phyloP scores from a whole-genome alignment of 2,888 invertebrate species.

The Agriopis marginaria region DNA sequence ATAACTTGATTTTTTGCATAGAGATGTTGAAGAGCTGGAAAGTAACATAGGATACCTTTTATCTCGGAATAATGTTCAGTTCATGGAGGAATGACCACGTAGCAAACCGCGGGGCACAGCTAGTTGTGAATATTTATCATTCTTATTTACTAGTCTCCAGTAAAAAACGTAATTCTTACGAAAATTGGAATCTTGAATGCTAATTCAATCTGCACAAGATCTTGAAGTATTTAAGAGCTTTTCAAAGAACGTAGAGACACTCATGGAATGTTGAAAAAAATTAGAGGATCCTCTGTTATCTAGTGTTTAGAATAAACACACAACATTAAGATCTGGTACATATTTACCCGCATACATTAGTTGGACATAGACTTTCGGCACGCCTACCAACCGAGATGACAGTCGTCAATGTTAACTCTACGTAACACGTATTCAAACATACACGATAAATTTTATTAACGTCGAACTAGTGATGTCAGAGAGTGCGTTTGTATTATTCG shows the following conservation, averaged over 20 bases:
- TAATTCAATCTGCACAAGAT: not conserved
- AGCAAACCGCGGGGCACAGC: no score
- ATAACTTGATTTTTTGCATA: no score
- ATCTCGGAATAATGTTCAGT: no score
- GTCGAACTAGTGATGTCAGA: slow-evolving; percentile 2
- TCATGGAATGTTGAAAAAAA: slow-evolving; percentile 8
- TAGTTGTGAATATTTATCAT: no score
- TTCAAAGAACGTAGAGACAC: not conserved
- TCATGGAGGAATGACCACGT: no score
- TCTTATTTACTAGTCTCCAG: no score
- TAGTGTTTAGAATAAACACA: slow-evolving; percentile 25
- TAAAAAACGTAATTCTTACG: not conserved
- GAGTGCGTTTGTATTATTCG: not conserved
- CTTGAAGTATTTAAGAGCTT: not conserved
- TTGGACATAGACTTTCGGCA: slow-evolving; percentile 7
- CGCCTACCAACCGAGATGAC: slow-evolving; percentile 4
- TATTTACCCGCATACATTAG: slow-evolving; percentile 23
- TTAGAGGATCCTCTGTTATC: slow-evolving; percentile 1
- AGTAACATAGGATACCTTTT: no score
- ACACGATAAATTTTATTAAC: slow-evolving; percentile 15
- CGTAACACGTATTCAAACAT: slow-evolving; percentile 20
- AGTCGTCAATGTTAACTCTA: slow-evolving; percentile 5
- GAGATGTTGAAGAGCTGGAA: no score
- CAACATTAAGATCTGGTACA: slow-evolving; percentile 10
- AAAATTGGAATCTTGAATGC: no score